These are phyloP conservation scores for Cololabis saira DNA, from an alignment of 2,113 vertebrate species.

Conservation along the genomic window DNA sequence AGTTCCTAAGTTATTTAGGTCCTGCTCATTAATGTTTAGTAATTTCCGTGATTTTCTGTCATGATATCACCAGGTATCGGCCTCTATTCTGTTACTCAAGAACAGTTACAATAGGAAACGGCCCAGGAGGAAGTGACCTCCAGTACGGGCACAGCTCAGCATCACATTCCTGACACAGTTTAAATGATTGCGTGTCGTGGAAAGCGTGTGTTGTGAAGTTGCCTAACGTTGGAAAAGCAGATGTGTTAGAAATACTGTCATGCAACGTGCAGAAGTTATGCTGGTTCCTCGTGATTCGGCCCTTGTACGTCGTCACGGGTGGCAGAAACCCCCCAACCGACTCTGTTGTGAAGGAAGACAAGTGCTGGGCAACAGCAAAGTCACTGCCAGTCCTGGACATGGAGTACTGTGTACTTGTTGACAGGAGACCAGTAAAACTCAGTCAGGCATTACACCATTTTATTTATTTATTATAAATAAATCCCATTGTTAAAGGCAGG, in stretches of 20 bases:
- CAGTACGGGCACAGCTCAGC: too few species aligned
- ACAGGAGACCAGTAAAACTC: too few species aligned
- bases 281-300: too few species aligned
- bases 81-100: slow-evolving; percentile 10
- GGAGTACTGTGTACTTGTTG: too few species aligned
- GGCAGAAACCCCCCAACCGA: slow-evolving; percentile 23
- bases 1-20: slow-evolving; percentile 1
- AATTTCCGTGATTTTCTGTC: neutral
- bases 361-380: neutral
- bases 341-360: neutral
- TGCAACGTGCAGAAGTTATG: neutral
- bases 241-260: slow-evolving; percentile 19
- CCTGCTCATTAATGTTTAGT: neutral
- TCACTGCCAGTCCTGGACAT: neutral
- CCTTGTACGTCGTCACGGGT: slow-evolving; percentile 15
- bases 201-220: slow-evolving; percentile 30
- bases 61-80: neutral
- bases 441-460: too few species aligned
- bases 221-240: neutral
- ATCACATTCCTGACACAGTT: neutral
- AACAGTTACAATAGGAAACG: slow-evolving; percentile 13
- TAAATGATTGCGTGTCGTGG: slow-evolving; percentile 27
- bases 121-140: neutral
- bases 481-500: too few species aligned
- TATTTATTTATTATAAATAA: too few species aligned